Evolutionary conservation across 2,113 vertebrate species (phyloP).

Genomic region (Phrynosoma blainvillii): DNA sequence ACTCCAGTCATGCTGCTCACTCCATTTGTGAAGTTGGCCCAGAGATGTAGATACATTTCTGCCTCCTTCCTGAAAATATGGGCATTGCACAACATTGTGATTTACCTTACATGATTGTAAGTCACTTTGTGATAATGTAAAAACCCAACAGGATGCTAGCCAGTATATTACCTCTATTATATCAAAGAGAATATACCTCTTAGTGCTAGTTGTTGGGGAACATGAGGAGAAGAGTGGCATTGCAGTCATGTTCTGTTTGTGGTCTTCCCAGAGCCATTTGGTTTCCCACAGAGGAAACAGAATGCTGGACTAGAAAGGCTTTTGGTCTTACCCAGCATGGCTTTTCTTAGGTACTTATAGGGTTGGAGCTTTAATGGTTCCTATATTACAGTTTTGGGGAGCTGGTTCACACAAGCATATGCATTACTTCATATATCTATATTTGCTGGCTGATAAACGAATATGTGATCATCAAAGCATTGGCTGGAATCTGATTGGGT

Average conservation of each 20-base stretch:
- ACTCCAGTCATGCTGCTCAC: too few species aligned
- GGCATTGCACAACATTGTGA: too few species aligned
- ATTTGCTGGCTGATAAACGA: not conserved
- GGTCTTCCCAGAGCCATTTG: not conserved
- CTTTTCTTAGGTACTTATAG: not conserved
- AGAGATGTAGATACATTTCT: too few species aligned
- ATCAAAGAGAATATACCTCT: not conserved
- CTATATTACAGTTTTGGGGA: not conserved
- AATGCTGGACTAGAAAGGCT: not conserved
- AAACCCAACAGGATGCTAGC: too few species aligned
- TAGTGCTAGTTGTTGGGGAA: not conserved
- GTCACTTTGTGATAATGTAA: too few species aligned
- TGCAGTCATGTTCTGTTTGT: not conserved
- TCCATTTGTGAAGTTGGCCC: too few species aligned
- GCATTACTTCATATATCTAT: not conserved
- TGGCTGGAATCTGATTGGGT: not conserved
- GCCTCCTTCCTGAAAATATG: too few species aligned
- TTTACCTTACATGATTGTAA: too few species aligned
- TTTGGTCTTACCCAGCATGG: not conserved
- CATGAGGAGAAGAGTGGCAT: not conserved
- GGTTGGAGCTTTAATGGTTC: not conserved
- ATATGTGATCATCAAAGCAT: not conserved
- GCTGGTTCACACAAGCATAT: not conserved
- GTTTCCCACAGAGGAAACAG: not conserved
- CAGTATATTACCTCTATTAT: too few species aligned